phyloP scores from a whole-genome alignment of 2,888 invertebrate genomes.

The Rhamnusium bicolor region DNA sequence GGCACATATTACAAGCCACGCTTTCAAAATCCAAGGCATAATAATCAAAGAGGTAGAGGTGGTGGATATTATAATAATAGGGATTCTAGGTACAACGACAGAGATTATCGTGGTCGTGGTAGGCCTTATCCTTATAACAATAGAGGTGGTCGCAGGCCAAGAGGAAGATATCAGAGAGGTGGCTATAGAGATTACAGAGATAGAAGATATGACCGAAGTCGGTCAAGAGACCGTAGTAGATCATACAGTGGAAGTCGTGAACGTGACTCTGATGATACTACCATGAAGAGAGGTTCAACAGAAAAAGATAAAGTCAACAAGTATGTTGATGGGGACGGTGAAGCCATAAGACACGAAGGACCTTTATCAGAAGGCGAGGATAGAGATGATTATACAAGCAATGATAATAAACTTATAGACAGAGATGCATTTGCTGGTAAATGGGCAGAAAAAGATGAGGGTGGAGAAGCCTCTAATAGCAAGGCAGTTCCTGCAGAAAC shows the following conservation, averaged over 20 bases:
- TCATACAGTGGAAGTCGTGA: conserved; percentile 73
- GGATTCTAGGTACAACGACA: conserved; percentile 66
- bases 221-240: conserved; percentile 71
- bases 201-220: conserved; percentile 77
- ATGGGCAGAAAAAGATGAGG: conserved; percentile 77
- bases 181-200: conserved; percentile 81
- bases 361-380: conserved; percentile 76
- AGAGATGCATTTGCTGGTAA: conserved; percentile 79
- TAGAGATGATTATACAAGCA: conserved; percentile 72
- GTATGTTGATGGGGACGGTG: conserved; percentile 70
- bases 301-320: conserved; percentile 76
- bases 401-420: conserved; percentile 54
- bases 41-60: conserved; percentile 71
- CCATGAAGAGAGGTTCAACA: conserved; percentile 61
- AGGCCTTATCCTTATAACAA: conserved; percentile 66
- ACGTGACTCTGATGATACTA: conserved; percentile 62
- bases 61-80: conserved; percentile 67
- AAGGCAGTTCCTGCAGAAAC: conserved; percentile 65
- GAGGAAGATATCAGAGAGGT: conserved; percentile 67
- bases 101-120: conserved; percentile 66
- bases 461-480: conserved; percentile 10
- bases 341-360: conserved; percentile 72
- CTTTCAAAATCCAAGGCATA: conserved; percentile 77
- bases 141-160: conserved; percentile 59
- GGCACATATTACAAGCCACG: conserved; percentile 87